A percentile compares a stretch with the other conserved stretches of the same genome.
Evolutionary conservation across 2,888 invertebrate species (phyloP).

Genomic region (Aphrophora alni): DNA sequence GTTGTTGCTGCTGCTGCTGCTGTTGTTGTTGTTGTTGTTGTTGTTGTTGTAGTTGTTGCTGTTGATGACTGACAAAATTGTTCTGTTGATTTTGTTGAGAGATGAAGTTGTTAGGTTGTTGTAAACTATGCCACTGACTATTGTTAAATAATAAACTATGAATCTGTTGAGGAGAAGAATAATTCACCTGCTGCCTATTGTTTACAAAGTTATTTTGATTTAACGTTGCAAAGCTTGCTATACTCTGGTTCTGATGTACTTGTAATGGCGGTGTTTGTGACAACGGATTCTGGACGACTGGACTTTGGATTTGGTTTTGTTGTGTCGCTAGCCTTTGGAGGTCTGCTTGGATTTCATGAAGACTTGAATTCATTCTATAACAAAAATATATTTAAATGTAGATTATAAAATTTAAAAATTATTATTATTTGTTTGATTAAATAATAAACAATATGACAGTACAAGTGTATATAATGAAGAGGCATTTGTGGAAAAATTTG

Average conservation of each 20-base stretch:
- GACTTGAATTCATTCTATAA: constrained; percentile 72
- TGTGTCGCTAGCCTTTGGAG: constrained; percentile 88
- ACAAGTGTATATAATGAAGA: no score
- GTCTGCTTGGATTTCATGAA: constrained; percentile 93
- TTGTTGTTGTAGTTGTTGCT: constrained; percentile 59
- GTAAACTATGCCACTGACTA: constrained; percentile 48
- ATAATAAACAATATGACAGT: no score
- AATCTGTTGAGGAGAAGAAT: constrained; percentile 41
- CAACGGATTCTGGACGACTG: constrained; percentile 38
- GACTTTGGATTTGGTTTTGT: constrained; percentile 73
- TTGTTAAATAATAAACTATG: constrained; percentile 46
- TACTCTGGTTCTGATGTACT: constrained; percentile 44
- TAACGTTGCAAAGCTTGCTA: constrained; percentile 55
- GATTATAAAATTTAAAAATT: no score
- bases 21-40: constrained; percentile 49
- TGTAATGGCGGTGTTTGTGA: constrained; percentile 17
- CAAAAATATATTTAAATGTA: neutral
- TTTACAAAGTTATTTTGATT: constrained; percentile 52
- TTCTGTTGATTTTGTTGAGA: constrained; percentile 43
- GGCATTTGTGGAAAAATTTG: no score
- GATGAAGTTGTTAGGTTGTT: constrained; percentile 46
- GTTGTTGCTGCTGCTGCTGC: no score
- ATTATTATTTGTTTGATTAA: no score
- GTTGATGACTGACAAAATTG: constrained; percentile 45
- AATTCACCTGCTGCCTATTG: neutral